phyloP scores from a whole-genome alignment of 1,140 invertebrate genomes.

The Heliconius himera region DNA sequence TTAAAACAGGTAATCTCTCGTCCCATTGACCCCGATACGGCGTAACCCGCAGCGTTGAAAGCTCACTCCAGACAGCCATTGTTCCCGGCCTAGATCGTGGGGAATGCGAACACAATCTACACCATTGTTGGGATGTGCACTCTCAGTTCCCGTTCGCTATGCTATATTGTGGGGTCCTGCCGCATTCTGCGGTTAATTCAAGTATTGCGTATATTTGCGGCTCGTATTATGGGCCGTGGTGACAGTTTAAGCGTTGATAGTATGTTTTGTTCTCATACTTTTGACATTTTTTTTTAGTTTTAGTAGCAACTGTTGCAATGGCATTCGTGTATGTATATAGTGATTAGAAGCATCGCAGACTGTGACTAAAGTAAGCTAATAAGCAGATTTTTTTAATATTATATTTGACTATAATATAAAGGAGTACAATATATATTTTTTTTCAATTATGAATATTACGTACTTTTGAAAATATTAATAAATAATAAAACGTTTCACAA shows the following conservation, averaged over 20 bases:
- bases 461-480: too few relatives aligned
- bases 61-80: constrained; percentile 66
- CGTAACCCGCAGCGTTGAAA: constrained; percentile 62
- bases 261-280: background rate
- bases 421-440: too few relatives aligned
- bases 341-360: too few relatives aligned
- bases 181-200: constrained; percentile 50
- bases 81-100: constrained; percentile 70
- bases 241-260: background rate
- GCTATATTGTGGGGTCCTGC: constrained; percentile 45
- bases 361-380: too few relatives aligned
- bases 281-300: background rate
- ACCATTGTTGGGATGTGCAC: constrained; percentile 68
- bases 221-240: background rate
- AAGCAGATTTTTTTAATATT: too few relatives aligned
- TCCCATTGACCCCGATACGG: constrained; percentile 70
- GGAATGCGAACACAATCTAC: constrained; percentile 76
- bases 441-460: too few relatives aligned
- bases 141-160: constrained; percentile 50
- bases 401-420: too few relatives aligned
- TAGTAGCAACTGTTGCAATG: background rate
- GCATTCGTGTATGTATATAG: background rate
- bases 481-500: too few relatives aligned
- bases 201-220: constrained; percentile 37
- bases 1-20: constrained; percentile 59